Percentiles rank a stretch among this genome's conserved stretches.
phyloP scores from a whole-genome alignment of 2,888 invertebrate genomes.

The Uloborus plumipes region DNA sequence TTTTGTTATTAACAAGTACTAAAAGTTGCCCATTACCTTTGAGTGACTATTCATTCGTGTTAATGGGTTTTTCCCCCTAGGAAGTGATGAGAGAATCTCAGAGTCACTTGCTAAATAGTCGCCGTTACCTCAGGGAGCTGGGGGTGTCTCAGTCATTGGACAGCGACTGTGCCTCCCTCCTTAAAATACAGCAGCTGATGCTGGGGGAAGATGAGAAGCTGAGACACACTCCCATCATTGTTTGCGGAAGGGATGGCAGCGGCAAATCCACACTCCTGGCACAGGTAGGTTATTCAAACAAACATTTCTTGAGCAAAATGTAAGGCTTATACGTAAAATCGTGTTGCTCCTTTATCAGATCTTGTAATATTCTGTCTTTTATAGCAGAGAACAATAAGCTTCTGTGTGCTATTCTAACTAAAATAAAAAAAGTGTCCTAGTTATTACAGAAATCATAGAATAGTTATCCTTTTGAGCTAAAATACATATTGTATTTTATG shows the following conservation, averaged over 20 bases:
- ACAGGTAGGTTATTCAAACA: slow-evolving; percentile 72
- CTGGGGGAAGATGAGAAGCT: slow-evolving; percentile 57
- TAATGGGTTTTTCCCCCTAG: background rate
- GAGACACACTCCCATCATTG: slow-evolving; percentile 80
- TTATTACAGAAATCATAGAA: too few species aligned
- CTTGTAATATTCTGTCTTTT: background rate
- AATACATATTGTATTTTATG: too few species aligned
- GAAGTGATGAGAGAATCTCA: slow-evolving; percentile 67
- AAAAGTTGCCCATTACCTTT: too few species aligned
- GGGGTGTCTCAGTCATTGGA: slow-evolving; percentile 66
- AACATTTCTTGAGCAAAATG: too few species aligned
- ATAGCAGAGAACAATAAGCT: too few species aligned
- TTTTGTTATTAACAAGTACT: too few species aligned
- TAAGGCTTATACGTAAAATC: too few species aligned
- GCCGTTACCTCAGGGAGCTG: slow-evolving; percentile 61
- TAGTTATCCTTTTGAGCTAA: too few species aligned
- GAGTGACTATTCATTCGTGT: too few species aligned
- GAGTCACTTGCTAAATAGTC: slow-evolving; percentile 65
- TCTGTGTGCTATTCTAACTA: too few species aligned
- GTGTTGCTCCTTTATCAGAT: too few species aligned
- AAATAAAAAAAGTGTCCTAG: too few species aligned
- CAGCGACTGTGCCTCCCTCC: slow-evolving; percentile 66
- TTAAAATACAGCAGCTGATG: slow-evolving; percentile 66
- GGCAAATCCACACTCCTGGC: slow-evolving; percentile 85
- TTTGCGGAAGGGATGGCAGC: slow-evolving; percentile 82